These are phyloP conservation scores for Eurois occulta DNA, from an alignment of 2,888 invertebrate species.

Conservation along the genomic window DNA sequence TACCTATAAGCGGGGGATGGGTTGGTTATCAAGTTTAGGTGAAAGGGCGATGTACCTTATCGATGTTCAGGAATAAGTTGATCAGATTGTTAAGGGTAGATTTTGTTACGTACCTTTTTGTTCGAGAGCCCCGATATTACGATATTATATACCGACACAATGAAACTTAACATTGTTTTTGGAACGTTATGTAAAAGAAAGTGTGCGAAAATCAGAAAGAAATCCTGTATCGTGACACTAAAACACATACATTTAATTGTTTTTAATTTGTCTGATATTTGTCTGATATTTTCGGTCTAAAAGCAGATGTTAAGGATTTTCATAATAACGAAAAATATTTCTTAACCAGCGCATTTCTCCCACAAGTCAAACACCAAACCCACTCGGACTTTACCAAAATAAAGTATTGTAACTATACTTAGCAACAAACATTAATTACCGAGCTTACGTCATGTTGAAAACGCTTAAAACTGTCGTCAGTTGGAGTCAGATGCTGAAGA, in stretches of 20 bases:
- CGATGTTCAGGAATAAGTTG: conserved; percentile 47
- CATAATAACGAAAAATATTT: not conserved
- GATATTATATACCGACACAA: conserved; percentile 47
- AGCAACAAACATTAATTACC: conserved; percentile 76
- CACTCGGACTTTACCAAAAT: not conserved
- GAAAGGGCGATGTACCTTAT: conserved; percentile 53
- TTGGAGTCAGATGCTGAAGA: conserved; percentile 80
- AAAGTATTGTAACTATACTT: conserved; percentile 30
- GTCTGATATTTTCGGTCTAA: not conserved
- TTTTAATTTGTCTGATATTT: not conserved
- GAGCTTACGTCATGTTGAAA: conserved; percentile 74
- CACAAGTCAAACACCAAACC: not conserved
- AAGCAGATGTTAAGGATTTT: not conserved
- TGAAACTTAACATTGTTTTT: conserved; percentile 48
- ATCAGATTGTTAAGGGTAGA: conserved; percentile 47
- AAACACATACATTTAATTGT: not conserved
- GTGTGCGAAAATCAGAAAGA: conserved; percentile 20
- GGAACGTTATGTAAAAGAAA: conserved; percentile 25
- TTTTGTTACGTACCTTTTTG: conserved; percentile 58
- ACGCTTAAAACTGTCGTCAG: conserved; percentile 81
- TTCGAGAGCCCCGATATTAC: conserved; percentile 35
- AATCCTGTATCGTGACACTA: not conserved
- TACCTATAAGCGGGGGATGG: conserved; percentile 17
- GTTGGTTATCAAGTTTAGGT: conserved; percentile 56
- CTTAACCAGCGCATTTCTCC: not conserved